These are phyloP conservation scores for Gallinago undulata DNA, from an alignment of 2,113 vertebrate genomes.

Conservation along the genomic window DNA sequence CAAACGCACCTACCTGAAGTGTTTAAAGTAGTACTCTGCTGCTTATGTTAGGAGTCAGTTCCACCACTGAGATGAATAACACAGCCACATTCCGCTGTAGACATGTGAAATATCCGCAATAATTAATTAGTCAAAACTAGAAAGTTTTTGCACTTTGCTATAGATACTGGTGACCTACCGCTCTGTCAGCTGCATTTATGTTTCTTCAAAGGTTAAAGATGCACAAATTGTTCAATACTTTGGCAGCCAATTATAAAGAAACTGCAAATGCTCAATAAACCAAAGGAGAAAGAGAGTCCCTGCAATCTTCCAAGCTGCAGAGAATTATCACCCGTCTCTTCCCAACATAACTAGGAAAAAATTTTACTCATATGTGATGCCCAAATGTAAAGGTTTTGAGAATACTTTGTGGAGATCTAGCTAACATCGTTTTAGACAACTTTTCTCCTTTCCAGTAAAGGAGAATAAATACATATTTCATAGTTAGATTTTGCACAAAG, in stretches of 20 bases:
- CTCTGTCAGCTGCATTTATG: not conserved
- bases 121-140: not conserved
- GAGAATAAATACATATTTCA: constrained; percentile 34
- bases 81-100: not conserved
- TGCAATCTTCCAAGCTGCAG: not conserved
- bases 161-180: not conserved
- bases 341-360: not conserved
- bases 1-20: not conserved
- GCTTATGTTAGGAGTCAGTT: not conserved
- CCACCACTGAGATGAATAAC: not conserved
- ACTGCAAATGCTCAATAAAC: not conserved
- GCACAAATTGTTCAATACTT: not conserved
- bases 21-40: not conserved
- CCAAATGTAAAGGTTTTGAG: not conserved
- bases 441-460: not conserved
- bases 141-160: not conserved
- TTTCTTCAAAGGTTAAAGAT: not conserved
- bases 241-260: not conserved
- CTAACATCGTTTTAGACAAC: not conserved
- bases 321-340: not conserved
- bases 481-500: constrained; percentile 45
- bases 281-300: not conserved
- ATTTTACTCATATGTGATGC: not conserved
- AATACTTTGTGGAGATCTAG: not conserved
- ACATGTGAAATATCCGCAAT: not conserved